Conservation (phyloP, 2,113 vertebrate genomes). For the Gallinago media region DNA sequence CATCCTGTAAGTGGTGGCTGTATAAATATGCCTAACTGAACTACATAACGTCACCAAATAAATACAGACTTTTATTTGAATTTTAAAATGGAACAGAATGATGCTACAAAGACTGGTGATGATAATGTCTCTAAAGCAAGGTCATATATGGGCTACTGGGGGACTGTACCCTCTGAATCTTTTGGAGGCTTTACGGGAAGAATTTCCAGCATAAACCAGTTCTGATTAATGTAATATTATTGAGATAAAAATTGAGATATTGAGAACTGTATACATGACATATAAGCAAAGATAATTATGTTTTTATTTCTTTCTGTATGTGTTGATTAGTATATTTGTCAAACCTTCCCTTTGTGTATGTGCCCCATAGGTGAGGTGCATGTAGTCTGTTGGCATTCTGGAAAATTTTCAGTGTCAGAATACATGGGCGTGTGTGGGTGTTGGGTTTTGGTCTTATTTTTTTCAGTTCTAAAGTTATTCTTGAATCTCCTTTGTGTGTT, state of each 20-base stretch:
- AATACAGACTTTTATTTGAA: neutral
- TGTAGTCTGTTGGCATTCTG: neutral
- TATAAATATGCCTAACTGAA: slow-evolving; percentile 5
- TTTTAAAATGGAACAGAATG: neutral
- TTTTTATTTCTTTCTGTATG: neutral
- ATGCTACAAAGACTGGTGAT: neutral
- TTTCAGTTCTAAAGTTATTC: neutral
- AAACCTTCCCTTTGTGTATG: neutral
- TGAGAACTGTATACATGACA: neutral
- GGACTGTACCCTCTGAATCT: neutral
- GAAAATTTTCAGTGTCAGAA: neutral
- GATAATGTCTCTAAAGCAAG: neutral
- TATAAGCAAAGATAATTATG: neutral
- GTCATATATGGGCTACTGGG: neutral
- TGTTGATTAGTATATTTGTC: neutral
- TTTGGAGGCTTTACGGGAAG: neutral
- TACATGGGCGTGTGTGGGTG: accelerated
- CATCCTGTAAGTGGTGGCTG: neutral
- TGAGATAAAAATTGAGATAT: neutral
- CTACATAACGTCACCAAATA: neutral
- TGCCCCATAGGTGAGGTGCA: neutral
- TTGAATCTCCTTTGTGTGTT: neutral
- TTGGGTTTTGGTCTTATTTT: neutral
- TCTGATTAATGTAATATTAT: neutral
- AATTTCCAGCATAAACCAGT: neutral